These are phyloP conservation scores for Piaya cayana DNA, from an alignment of 2,113 vertebrate species.

Conservation along the genomic window DNA sequence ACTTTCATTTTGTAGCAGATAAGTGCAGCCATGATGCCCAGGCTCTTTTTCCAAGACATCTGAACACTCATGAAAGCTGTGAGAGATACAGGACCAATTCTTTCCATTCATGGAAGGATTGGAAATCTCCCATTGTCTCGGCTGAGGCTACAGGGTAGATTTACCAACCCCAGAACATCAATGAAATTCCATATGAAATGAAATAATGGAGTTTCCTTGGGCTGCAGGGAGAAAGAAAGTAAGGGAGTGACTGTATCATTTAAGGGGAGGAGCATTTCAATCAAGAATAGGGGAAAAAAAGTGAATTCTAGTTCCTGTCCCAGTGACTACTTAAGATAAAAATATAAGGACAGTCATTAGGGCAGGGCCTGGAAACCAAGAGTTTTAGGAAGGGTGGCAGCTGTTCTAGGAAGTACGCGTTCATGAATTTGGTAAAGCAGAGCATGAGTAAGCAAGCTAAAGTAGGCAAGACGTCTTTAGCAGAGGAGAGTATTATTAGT, in stretches of 20 bases:
- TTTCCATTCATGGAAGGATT: background rate
- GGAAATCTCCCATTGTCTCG: background rate
- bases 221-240: background rate
- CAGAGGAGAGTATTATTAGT: constrained; percentile 18
- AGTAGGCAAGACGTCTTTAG: constrained; percentile 30
- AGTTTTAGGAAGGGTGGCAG: constrained; percentile 66
- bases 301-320: background rate
- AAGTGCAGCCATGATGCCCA: background rate
- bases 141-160: background rate
- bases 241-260: background rate
- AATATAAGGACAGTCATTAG: constrained; percentile 16
- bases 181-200: background rate
- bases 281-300: background rate
- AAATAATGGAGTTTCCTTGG: background rate
- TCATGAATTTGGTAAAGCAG: constrained; percentile 21
- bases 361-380: constrained; percentile 46
- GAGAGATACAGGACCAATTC: background rate
- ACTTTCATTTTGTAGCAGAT: background rate
- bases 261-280: background rate
- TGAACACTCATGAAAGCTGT: background rate
- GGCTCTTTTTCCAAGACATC: background rate
- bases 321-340: background rate
- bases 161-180: background rate
- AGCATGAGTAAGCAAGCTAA: constrained; percentile 47
- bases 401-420: constrained; percentile 40